Conservation (phyloP, 2,888 invertebrate genomes). For the Imbricaverruca yamaguchii region DNA sequence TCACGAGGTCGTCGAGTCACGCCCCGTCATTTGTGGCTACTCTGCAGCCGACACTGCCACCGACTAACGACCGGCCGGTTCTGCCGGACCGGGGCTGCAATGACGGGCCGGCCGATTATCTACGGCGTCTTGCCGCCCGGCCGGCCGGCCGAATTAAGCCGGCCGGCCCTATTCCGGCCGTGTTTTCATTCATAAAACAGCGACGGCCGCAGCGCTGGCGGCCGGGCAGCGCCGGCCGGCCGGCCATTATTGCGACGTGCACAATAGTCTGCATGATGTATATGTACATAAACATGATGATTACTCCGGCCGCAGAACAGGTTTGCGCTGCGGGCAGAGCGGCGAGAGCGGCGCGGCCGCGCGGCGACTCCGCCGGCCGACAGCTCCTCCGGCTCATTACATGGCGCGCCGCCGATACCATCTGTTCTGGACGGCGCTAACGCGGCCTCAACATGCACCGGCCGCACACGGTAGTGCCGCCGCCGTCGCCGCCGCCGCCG, state of each 20-base stretch:
- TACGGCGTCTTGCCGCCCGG: too few species aligned
- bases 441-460: neutral
- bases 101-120: too few species aligned
- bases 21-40: too few species aligned
- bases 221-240: neutral
- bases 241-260: neutral
- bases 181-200: slow-evolving; percentile 17
- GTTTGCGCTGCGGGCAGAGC: neutral
- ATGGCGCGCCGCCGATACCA: neutral
- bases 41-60: too few species aligned
- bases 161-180: neutral
- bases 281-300: slow-evolving; percentile 20
- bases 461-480: neutral
- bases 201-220: neutral
- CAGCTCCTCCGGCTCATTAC: neutral
- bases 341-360: neutral
- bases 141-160: neutral
- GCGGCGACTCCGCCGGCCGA: neutral
- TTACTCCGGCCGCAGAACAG: neutral
- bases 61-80: too few species aligned
- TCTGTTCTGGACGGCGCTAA: neutral
- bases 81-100: too few species aligned
- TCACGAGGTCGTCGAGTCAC: too few species aligned
- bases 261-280: slow-evolving; percentile 17
- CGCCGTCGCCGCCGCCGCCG: neutral